Base-by-base conservation (phyloP, 2,888 invertebrate species). In the Cecidostiba fungosa region DNA sequence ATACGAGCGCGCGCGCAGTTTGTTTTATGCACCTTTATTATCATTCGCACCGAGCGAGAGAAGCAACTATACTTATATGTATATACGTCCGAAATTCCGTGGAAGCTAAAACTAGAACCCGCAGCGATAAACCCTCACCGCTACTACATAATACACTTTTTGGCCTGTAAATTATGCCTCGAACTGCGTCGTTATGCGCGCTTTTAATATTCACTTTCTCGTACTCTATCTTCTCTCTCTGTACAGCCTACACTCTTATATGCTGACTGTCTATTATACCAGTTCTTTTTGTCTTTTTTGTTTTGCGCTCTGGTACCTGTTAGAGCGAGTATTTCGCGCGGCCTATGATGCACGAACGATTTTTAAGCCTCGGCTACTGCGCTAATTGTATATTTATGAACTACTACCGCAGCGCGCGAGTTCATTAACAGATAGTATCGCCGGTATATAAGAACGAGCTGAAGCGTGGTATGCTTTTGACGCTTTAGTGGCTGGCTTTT, bases 171-270 rank as follows among this genome's bases (percentile, higher is more conserved):
- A 80, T 84, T 76, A 76, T 81, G 79, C 2, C 47, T 23, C 32
- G 66, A 29, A 70, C 32, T 39, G 8, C 70, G 66, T 83, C 77
- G 73, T 77, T 78, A 84, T 74, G 32, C 47, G 47, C 78, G 54
- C 54, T 85, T 78, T 66, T 82, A 82, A 85, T 82, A 82, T 82
- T 82, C 77, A 82, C 77, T 82, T 85, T 54, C 54, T 6, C 39
- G 39, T 39, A 10, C 10, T 10, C 10, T 8, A 10, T 43, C 43
- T 43, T 10, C 39, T 10, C 10, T 39, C 39, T 39, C 12, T 43
- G 43, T 43, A 43, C 43, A 43, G 1, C 43, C 12, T 43, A 12
- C 1, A 43, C n/a, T n/a, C n/a, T 39, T 43, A 43, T 39, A 39
- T 12, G 12, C 29, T 14, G 69, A 4, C 32, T 69, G 29, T 26